These are phyloP conservation scores for Valencia hispanica DNA, from an alignment of 2,797 vertebrate genomes.

Conservation along the genomic window DNA sequence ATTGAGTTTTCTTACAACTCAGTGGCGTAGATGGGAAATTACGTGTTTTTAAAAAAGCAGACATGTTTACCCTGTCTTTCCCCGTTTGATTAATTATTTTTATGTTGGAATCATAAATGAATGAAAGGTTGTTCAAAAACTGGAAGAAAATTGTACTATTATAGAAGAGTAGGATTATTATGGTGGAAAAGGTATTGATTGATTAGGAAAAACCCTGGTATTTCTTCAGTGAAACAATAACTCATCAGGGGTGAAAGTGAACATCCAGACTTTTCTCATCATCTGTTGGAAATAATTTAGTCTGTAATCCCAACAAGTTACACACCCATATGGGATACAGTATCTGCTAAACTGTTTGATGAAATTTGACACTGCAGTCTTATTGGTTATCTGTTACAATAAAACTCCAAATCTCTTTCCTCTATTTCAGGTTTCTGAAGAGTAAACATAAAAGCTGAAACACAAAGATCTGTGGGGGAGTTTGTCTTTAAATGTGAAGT, in stretches of 20 bases:
- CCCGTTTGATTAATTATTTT: background rate
- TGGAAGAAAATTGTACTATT: background rate
- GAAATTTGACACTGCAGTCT: background rate
- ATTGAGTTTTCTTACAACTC: background rate
- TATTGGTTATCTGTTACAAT: background rate
- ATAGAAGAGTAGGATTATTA: background rate
- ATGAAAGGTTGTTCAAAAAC: no score
- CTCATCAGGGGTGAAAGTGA: background rate
- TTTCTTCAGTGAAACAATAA: background rate
- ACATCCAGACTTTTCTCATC: background rate
- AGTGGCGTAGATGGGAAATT: background rate
- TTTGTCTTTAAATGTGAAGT: constrained; percentile 21
- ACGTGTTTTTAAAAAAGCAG: background rate
- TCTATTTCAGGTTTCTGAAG: background rate
- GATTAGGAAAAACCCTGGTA: background rate
- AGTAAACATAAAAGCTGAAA: background rate
- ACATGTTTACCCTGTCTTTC: background rate
- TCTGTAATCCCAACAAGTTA: background rate
- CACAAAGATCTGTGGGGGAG: background rate
- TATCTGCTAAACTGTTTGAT: background rate
- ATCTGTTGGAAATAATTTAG: background rate
- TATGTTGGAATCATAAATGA: background rate
- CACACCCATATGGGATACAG: background rate
- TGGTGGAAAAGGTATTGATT: background rate
- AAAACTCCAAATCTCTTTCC: background rate